Base-by-base conservation (phyloP, 2,888 invertebrate species). In the Autographa pulchrina region DNA sequence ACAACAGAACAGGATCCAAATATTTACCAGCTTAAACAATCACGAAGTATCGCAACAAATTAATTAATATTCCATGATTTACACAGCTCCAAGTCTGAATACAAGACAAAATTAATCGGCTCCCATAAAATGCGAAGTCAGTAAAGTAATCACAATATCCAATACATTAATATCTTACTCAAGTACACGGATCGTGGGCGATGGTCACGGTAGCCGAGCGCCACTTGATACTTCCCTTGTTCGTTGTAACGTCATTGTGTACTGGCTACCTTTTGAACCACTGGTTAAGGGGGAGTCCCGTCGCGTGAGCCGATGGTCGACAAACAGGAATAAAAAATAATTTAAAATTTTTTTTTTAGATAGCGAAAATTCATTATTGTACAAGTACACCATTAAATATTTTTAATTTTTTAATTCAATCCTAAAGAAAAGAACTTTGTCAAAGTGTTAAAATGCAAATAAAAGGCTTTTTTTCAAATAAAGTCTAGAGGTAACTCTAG, bases 181-280 rank as follows among this genome's bases (percentile, higher is more conserved):
- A 77, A 85, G 79, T 78, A 75, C 78, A 70, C 62, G 70, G 74
- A 72, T 77, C 75, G 74, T 76, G 77, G 83, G 54, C 72, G 74
- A 73, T 73, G 78, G 82, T 83, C 84, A 85, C 80, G 80, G 84
- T 78, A 80, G 80, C 76, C 64, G 74, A 72, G 64, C 68, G 78
- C 75, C 72, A 83, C 76, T 82, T 82, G 84, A 85, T 78, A 82
- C 73, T 78, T 83, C 66, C 78, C 82, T 80, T 75, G 80, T 78
- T 83, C 77, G 68, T 68, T 77, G 66, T 32, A 74, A 31, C 75
- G 64, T 78, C 75, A 79, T 85, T 83, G 83, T 83, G 35, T 78
- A 66, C 65, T 52, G 59, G 70, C 70, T 72, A 74, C 78, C 78
- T 80, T 72, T 59, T 35, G 48, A 58, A 66, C 62, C 59, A 67